These are phyloP conservation scores for Sycobia sp. DNA, from an alignment of 1,140 invertebrate genomes.

Conservation along the genomic window DNA sequence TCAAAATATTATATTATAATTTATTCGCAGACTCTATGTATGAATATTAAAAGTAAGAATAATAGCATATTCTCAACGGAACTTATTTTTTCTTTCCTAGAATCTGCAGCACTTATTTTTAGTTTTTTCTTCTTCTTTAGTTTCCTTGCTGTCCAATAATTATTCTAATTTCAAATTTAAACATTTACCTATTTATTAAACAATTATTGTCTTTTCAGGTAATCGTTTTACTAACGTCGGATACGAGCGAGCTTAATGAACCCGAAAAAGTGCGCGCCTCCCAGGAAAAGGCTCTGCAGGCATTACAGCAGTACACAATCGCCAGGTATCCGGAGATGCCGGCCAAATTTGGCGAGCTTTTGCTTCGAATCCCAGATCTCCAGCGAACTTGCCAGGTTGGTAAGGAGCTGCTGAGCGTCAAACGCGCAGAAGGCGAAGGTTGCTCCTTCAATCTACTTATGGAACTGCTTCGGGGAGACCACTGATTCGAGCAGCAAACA, in stretches of 20 bases:
- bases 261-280: constrained; percentile 89
- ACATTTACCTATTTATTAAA: no score
- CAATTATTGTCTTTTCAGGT: constrained; percentile 58
- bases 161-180: no score
- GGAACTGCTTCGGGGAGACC: constrained; percentile 91
- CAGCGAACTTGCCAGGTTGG: constrained; percentile 93
- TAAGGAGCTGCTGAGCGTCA: constrained; percentile 87
- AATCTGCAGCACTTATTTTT: no score
- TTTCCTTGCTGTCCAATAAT: no score
- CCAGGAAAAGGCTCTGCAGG: constrained; percentile 92
- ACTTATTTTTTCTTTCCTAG: no score
- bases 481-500: constrained; percentile 66
- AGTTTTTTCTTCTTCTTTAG: no score
- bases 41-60: no score
- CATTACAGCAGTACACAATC: constrained; percentile 88
- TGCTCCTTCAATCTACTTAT: constrained; percentile 93
- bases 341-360: constrained; percentile 92
- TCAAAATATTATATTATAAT: no score
- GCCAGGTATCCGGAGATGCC: constrained; percentile 90
- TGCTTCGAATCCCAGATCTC: constrained; percentile 91
- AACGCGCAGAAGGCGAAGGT: constrained; percentile 84
- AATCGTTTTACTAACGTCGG: constrained; percentile 90
- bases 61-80: no score
- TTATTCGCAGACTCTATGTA: no score
- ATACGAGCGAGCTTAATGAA: constrained; percentile 90